Conservation (phyloP, 2,888 invertebrate genomes). For the Xestia xanthographa region DNA sequence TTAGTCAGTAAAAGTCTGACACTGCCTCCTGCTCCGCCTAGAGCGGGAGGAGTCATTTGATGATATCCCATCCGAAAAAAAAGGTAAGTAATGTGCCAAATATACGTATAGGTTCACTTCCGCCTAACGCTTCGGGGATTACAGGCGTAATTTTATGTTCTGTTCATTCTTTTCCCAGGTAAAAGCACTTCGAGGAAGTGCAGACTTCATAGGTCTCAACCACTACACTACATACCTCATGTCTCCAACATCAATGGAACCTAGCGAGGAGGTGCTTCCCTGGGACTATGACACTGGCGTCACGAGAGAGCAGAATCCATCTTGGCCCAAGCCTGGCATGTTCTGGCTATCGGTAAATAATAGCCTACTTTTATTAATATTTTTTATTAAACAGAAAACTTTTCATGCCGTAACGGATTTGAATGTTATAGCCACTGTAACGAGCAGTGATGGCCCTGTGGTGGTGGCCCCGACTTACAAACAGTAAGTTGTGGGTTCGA, state of each 20-base stretch:
- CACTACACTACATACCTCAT: conserved; percentile 88
- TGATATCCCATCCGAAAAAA: too few species aligned
- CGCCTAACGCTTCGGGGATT: not conserved
- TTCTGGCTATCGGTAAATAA: conserved; percentile 83
- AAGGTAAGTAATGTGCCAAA: not conserved
- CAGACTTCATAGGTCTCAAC: conserved; percentile 91
- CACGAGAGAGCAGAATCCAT: conserved; percentile 77
- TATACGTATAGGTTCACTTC: not conserved
- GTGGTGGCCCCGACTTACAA: too few species aligned
- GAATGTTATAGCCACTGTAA: not conserved
- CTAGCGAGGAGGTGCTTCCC: conserved; percentile 78
- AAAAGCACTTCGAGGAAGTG: conserved; percentile 80
- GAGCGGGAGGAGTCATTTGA: too few species aligned
- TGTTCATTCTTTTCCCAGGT: conserved; percentile 72
- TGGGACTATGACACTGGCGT: conserved; percentile 83
- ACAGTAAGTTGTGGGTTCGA: too few species aligned
- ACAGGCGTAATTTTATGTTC: not conserved
- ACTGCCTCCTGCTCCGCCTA: too few species aligned
- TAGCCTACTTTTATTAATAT: not conserved
- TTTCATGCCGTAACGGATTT: not conserved
- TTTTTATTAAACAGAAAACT: not conserved
- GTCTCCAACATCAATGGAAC: conserved; percentile 80
- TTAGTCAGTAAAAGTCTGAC: too few species aligned
- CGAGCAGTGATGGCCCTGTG: too few species aligned
- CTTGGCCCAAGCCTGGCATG: conserved; percentile 83